These are phyloP conservation scores for Galago senegalensis DNA, from an alignment of 2,797 vertebrate species.

Conservation along the genomic window DNA sequence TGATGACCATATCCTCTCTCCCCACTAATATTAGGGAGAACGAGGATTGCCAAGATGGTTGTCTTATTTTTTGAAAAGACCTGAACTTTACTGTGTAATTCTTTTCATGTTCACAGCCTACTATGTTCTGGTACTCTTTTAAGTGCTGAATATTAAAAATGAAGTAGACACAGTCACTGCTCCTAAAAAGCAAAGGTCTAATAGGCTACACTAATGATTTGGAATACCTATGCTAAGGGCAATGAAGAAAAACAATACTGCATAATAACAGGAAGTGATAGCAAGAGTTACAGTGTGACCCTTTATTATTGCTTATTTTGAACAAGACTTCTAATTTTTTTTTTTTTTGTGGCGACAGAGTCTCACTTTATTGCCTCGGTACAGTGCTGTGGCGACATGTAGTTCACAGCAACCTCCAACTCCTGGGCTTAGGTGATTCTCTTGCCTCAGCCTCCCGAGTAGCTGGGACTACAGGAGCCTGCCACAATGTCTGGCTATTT, in stretches of 20 bases:
- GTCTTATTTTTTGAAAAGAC: slow-evolving; percentile 26
- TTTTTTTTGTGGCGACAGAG: background rate
- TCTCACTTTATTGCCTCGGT: background rate
- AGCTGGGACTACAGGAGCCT: no score
- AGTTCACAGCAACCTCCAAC: no score
- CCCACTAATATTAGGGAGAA: background rate
- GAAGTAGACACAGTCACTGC: background rate
- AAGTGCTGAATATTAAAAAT: slow-evolving; percentile 43
- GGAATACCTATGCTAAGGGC: background rate
- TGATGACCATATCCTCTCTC: background rate
- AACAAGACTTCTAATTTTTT: background rate
- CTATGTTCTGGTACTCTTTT: background rate
- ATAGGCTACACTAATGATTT: background rate
- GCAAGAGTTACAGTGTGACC: background rate
- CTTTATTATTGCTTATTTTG: background rate
- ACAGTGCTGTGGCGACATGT: no score
- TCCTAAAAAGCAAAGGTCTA: background rate
- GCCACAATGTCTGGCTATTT: no score
- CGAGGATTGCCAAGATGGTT: background rate
- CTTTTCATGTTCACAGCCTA: background rate
- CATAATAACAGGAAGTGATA: background rate
- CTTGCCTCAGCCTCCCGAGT: no score
- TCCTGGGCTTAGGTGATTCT: no score
- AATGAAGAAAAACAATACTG: background rate
- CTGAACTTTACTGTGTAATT: background rate